Conservation (phyloP, 2,888 invertebrate genomes). For the Temnothorax rugatulus region DNA sequence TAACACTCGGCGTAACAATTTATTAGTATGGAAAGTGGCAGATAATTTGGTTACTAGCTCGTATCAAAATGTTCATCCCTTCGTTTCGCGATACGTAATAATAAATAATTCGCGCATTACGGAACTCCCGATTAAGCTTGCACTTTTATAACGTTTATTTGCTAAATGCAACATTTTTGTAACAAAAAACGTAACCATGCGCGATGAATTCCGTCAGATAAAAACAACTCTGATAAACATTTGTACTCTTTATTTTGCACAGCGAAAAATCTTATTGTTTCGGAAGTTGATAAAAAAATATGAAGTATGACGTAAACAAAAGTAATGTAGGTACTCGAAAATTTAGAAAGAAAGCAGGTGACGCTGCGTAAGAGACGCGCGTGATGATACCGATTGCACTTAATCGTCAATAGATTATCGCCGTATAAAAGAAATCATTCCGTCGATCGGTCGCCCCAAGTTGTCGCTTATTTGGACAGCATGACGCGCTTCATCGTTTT, state of each 20-base stretch:
- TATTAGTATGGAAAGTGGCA: conserved; percentile 38
- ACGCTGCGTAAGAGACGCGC: not conserved
- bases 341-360: not conserved
- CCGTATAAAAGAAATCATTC: conserved; percentile 67
- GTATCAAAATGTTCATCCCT: not conserved
- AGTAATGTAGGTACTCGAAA: not conserved
- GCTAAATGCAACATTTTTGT: not conserved
- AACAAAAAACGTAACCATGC: not conserved
- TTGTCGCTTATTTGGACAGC: conserved; percentile 61
- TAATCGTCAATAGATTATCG: conserved; percentile 33
- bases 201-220: conserved; percentile 1
- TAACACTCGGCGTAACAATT: conserved; percentile 11
- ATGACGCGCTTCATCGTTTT: conserved; percentile 77
- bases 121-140: not conserved
- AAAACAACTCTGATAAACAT: conserved; percentile 8
- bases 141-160: conserved; percentile 15
- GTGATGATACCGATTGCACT: not conserved
- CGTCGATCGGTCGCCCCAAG: conserved; percentile 64
- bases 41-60: conserved; percentile 21
- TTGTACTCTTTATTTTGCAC: not conserved
- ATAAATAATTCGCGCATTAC: conserved; percentile 22
- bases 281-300: not conserved
- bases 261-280: not conserved
- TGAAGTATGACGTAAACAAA: not conserved
- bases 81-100: conserved; percentile 29